Conservation (phyloP, 2,113 vertebrate species). For the Myodes glareolus region DNA sequence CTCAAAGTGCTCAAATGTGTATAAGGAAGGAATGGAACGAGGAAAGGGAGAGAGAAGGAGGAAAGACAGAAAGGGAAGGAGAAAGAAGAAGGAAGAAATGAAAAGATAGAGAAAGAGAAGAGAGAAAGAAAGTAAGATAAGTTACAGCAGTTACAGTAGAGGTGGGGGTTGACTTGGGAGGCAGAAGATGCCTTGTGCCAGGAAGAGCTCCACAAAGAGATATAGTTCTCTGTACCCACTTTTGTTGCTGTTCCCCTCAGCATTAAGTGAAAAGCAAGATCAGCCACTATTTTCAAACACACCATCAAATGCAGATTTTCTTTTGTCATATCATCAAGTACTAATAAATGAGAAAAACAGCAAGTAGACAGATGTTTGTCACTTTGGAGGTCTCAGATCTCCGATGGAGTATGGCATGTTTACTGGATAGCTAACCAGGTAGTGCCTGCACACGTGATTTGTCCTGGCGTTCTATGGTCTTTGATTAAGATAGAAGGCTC, state of each 20-base stretch:
- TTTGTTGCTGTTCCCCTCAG: neutral
- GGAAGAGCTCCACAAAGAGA: neutral
- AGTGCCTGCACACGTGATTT: neutral
- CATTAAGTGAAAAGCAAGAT: neutral
- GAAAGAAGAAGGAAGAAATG: neutral
- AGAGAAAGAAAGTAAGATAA: neutral
- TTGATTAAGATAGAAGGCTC: conserved; percentile 40
- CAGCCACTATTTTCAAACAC: neutral
- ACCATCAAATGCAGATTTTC: neutral
- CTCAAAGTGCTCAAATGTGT: neutral
- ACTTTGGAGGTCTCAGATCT: neutral
- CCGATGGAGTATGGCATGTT: neutral
- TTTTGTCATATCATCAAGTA: neutral
- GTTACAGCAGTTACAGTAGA: neutral
- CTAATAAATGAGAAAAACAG: conserved; percentile 12
- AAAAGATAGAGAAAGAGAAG: neutral
- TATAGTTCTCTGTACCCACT: neutral
- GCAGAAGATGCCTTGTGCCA: neutral
- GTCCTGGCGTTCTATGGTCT: neutral
- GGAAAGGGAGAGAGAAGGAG: no score
- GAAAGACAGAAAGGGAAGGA: neutral
- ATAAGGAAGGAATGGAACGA: neutral
- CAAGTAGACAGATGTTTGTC: neutral
- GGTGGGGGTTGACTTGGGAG: neutral
- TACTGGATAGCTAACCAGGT: neutral